Percentiles rank a stretch among this genome's conserved stretches.
Evolutionary conservation across 1,140 invertebrate genomes (phyloP).

Genomic region (Caenorhabditis brenneri): DNA sequence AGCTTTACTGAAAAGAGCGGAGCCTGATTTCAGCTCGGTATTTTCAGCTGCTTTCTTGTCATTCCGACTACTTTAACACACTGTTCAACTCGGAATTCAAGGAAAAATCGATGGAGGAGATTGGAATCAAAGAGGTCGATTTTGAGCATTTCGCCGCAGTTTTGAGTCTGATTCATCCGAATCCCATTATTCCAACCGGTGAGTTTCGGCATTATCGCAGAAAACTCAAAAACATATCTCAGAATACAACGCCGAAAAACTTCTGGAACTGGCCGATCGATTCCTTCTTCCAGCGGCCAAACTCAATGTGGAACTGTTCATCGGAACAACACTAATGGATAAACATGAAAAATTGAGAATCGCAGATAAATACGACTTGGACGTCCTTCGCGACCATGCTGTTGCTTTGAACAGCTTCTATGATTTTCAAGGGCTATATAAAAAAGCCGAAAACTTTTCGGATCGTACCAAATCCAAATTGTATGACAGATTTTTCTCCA

Average conservation of each 20-base stretch:
- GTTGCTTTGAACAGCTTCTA: too few relatives aligned
- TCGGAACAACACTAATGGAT: background rate
- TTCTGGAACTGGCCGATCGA: background rate
- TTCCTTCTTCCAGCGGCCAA: background rate
- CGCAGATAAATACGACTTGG: too few relatives aligned
- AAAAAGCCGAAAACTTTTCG: too few relatives aligned
- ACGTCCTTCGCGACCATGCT: too few relatives aligned
- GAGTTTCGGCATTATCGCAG: background rate
- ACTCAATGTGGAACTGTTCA: background rate
- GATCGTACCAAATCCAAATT: too few relatives aligned
- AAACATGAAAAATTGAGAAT: too few relatives aligned
- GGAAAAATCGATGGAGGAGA: background rate
- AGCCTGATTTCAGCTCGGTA: background rate
- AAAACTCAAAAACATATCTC: background rate
- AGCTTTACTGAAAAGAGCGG: background rate
- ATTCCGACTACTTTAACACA: background rate
- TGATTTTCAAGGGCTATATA: too few relatives aligned
- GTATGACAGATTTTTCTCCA: too few relatives aligned
- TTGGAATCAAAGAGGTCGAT: background rate
- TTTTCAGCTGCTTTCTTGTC: background rate
- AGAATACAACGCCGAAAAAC: background rate
- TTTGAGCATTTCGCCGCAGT: background rate
- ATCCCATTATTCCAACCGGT: background rate
- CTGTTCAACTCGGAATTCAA: background rate
- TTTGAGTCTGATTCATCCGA: background rate